phyloP scores from a whole-genome alignment of 2,888 invertebrate species.

The Drosophila incognita region DNA sequence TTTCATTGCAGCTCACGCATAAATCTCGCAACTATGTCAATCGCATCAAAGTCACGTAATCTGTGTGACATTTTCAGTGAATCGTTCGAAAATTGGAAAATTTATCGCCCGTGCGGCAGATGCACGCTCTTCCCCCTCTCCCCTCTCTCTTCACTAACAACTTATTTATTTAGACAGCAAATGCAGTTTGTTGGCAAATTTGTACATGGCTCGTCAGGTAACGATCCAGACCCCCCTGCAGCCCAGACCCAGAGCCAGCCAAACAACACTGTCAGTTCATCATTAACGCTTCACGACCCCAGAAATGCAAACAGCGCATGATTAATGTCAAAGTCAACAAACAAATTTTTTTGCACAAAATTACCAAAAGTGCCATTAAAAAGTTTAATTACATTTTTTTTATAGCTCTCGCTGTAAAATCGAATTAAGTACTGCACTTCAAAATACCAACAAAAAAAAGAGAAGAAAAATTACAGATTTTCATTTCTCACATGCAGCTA shows the following conservation, averaged over 20 bases:
- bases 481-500: slow-evolving; percentile 53
- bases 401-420: slow-evolving; percentile 53
- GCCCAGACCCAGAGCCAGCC: background rate
- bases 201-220: slow-evolving; percentile 24
- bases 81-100: slow-evolving; percentile 77
- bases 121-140: slow-evolving; percentile 14
- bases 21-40: slow-evolving; percentile 81
- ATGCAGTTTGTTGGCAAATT: slow-evolving; percentile 28
- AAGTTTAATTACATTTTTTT: slow-evolving; percentile 60
- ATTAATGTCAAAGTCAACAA: slow-evolving; percentile 77
- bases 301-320: slow-evolving; percentile 44
- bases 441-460: slow-evolving; percentile 5
- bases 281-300: slow-evolving; percentile 68
- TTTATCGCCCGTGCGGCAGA: slow-evolving; percentile 61
- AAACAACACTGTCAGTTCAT: slow-evolving; percentile 32
- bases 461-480: slow-evolving; percentile 1
- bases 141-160: background rate
- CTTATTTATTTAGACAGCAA: slow-evolving; percentile 41
- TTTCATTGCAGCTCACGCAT: slow-evolving; percentile 68
- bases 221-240: slow-evolving; percentile 22
- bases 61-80: slow-evolving; percentile 82
- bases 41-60: slow-evolving; percentile 80
- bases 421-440: slow-evolving; percentile 50
- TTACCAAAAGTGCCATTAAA: slow-evolving; percentile 33
- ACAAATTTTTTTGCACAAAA: slow-evolving; percentile 25